Base-by-base conservation (phyloP, 2,113 vertebrate genomes). In the Gallinago jamesoni region DNA sequence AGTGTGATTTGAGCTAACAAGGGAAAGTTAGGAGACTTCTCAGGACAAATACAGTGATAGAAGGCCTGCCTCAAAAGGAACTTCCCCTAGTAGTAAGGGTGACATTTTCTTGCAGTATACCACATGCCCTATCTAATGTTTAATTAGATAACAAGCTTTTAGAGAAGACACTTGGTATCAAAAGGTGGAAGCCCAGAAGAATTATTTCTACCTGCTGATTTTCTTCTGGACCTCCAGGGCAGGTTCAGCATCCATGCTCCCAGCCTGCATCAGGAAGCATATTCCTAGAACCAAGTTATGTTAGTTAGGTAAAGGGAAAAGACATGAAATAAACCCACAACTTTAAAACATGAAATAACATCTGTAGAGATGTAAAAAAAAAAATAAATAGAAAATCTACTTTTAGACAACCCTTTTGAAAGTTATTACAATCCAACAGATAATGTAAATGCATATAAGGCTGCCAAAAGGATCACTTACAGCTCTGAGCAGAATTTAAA, bases 401-500 rank as follows among this genome's bases (percentile, higher is more conserved):
- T 77, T 89, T 70, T 68, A 90, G 55, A 70, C 31, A 93, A 84
- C 45, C 45, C 24, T 55, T 88, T 62, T 88, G 63, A 94, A 92
- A 92, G 45, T 83, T 73, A 86, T 59, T 70, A 79, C 83, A 77
- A 83, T 66, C 60, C 80, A 88, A 82, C 24, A 96, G 84, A 23
- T 73, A 92, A 82, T 48, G 27, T 57, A 89, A 87, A 93, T 53
- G 87, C 43, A 73, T 16, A 31, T 21, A 87, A 89, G 68, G 14
- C 53, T 85, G 66, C 66, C 77, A 95, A 87, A 87, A 83, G 75
- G 74, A 87, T 82, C 39, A 45, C 59, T 64, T 83, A 47, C 22
- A 89, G 74, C 50, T 87, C 50, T 73, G 50, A 87, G 55, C 21
- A 84, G 66, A 82, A 96, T 91, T 72, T 52, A 95, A 91, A 94